Base-by-base conservation (phyloP, 2,797 vertebrate species). In the Cossypha polioptera region DNA sequence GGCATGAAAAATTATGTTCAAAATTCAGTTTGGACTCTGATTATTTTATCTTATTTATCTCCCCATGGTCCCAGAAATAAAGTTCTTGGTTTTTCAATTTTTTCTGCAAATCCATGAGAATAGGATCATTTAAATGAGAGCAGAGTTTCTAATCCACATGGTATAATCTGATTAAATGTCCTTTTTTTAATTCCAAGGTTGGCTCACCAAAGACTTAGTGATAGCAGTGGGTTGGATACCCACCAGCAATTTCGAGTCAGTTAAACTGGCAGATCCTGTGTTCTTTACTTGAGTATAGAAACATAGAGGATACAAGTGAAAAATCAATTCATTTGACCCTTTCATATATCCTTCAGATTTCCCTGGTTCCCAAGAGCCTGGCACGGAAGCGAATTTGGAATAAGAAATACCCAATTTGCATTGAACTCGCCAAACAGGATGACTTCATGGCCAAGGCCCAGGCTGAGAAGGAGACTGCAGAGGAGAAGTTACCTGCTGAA, bases 371-470 rank as follows among this genome's bases (percentile, higher is more conserved):
- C 84, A 98, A 97, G 69, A 98, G 96, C 95, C 98, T 99, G 96
- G 99, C 99, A 96, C 98, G 98, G 94, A 99, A 99, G 94, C 98
- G 99, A 22, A 90, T 99, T 71, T 99, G 99, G 99, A 99, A 99
- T 98, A 99, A 99, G 97, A 99, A 99, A 90, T 99, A 99, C 72
- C 99, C 99, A 1, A 99, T 99, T 96, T 99, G 99, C 97, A 98
- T 99, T 48, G 98, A 99, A 84, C 98, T 99, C 3, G 98, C 96
- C 93, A 98, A 95, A 89, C 99, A 99, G 97, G 99, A 99, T 42
- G 98, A 99, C 97, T 99, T 99, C 90, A 99, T 99, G 98, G 98
- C 99, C 17, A 99, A 99, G 91, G 97, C 98, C 17, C 98, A 99
- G 96, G 50, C 84, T 19, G 98, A 94, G 97, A 99, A 97, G 88